Evolutionary conservation across 2,888 invertebrate species (phyloP).

Genomic region (Orthonychiurus folsomi): DNA sequence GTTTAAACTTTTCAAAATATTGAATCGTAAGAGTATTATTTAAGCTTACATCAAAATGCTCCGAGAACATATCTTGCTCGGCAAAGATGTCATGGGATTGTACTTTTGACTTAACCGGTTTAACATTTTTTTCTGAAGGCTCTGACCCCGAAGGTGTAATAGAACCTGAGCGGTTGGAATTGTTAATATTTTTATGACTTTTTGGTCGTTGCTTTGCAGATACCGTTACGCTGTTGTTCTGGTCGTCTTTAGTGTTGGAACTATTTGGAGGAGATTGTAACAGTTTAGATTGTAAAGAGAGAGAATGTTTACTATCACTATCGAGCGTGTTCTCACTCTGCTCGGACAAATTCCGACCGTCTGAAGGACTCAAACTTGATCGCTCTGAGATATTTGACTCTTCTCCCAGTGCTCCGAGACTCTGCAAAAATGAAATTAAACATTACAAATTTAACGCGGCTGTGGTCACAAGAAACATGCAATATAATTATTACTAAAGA

Average conservation of each 20-base stretch:
- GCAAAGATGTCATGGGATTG: constrained; percentile 60
- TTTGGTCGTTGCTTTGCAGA: not conserved
- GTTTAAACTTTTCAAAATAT: not conserved
- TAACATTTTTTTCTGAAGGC: not conserved
- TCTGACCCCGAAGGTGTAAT: not conserved
- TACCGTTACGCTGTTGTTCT: not conserved
- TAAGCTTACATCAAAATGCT: constrained; percentile 58
- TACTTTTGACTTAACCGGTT: constrained; percentile 3
- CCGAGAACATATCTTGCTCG: constrained; percentile 74
- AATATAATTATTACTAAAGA: not conserved
- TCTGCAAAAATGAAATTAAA: constrained; percentile 43
- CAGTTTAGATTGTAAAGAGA: constrained; percentile 39
- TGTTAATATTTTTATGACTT: not conserved
- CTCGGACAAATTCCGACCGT: constrained; percentile 30
- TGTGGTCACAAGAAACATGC: no score
- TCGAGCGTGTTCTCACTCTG: constrained; percentile 41
- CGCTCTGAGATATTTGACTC: constrained; percentile 48
- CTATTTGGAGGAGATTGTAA: constrained; percentile 40
- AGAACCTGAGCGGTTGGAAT: not conserved
- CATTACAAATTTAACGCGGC: not conserved
- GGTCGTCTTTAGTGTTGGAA: constrained; percentile 13
- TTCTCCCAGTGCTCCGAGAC: constrained; percentile 52
- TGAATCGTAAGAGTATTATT: not conserved
- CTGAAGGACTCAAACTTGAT: constrained; percentile 24
- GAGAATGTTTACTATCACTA: constrained; percentile 41